Conservation (phyloP, 2,888 invertebrate species). For the Pediacus dermestoides region DNA sequence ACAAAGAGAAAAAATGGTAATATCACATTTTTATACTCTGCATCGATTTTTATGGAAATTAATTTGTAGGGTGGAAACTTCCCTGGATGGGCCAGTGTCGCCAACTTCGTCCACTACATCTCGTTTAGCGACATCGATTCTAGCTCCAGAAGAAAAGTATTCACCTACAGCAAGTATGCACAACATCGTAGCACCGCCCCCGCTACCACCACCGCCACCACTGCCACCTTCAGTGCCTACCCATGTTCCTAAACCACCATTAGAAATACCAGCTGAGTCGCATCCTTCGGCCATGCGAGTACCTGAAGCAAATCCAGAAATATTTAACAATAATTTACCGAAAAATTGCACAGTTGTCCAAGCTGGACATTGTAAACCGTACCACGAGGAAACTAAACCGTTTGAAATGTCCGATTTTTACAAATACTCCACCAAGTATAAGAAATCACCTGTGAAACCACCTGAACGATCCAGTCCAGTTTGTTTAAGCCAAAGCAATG, state of each 20-base stretch:
- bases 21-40: conserved; percentile 11
- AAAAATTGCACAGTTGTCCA: conserved; percentile 82
- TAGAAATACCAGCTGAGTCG: conserved; percentile 50
- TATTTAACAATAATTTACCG: conserved; percentile 64
- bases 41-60: conserved; percentile 12
- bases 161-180: background rate
- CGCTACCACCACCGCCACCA: conserved; percentile 25
- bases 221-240: conserved; percentile 10
- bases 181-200: conserved; percentile 11
- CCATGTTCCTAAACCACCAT: conserved; percentile 37
- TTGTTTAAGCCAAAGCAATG: background rate
- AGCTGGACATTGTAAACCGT: conserved; percentile 85
- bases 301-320: conserved; percentile 42
- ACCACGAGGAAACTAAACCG: conserved; percentile 91
- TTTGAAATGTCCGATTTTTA: conserved; percentile 98
- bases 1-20: conserved; percentile 50
- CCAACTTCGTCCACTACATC: conserved; percentile 27
- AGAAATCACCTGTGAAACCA: conserved; percentile 50
- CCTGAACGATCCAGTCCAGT: background rate
- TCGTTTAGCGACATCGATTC: conserved; percentile 28
- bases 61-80: conserved; percentile 46
- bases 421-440: conserved; percentile 95
- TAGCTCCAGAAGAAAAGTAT: conserved; percentile 36
- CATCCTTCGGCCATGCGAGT: conserved; percentile 42
- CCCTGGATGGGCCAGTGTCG: conserved; percentile 45